phyloP scores from a whole-genome alignment of 2,113 vertebrate species.

The Dipodomys merriami region DNA sequence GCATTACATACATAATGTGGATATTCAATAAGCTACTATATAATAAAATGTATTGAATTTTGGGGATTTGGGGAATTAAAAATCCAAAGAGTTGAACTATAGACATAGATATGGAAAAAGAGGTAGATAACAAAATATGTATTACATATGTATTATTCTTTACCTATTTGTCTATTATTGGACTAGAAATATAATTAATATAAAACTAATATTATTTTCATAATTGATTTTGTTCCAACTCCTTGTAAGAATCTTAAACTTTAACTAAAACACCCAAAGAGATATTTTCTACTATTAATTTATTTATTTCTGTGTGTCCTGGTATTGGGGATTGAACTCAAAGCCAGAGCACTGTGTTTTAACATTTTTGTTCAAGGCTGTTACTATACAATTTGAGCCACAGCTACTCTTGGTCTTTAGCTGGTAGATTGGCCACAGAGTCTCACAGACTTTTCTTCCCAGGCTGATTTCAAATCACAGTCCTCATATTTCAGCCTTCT shows the following conservation, averaged over 20 bases:
- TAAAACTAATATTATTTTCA: not conserved
- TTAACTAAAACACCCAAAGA: not conserved
- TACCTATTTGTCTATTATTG: not conserved
- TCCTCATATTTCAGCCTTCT: too few species aligned
- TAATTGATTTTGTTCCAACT: not conserved
- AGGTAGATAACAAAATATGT: not conserved
- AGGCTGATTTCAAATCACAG: too few species aligned
- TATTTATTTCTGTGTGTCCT: too few species aligned
- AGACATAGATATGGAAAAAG: not conserved
- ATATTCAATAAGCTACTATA: not conserved
- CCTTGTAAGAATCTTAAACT: not conserved
- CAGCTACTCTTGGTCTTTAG: too few species aligned
- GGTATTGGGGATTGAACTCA: too few species aligned
- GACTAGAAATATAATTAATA: not conserved
- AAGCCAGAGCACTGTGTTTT: too few species aligned
- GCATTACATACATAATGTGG: not conserved
- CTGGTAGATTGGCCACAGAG: too few species aligned
- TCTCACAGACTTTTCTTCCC: too few species aligned
- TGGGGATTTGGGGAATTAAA: not conserved
- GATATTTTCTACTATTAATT: not conserved
- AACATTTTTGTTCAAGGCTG: too few species aligned
- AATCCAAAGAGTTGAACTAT: not conserved
- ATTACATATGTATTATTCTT: not conserved
- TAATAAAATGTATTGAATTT: conserved; percentile 21
- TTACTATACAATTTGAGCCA: too few species aligned